These are phyloP conservation scores for Cyphomyrmex costatus DNA, from an alignment of 1,140 invertebrate genomes.

Conservation along the genomic window DNA sequence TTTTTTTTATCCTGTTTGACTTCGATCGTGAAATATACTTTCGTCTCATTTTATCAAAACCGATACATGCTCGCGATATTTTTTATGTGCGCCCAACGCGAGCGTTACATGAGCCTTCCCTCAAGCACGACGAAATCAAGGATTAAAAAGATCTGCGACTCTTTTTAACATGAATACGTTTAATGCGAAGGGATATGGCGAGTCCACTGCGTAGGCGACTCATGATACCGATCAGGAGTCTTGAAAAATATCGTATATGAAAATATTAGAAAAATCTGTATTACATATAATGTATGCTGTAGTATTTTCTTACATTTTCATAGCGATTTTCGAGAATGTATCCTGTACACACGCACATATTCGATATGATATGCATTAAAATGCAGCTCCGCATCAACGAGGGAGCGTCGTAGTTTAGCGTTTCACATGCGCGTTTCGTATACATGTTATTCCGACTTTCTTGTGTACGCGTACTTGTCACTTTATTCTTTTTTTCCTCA, in stretches of 20 bases:
- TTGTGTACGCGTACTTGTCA: slow-evolving; percentile 61
- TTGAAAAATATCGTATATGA: no score
- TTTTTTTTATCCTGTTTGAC: slow-evolving; percentile 14
- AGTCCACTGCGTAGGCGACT: neutral
- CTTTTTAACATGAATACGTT: neutral
- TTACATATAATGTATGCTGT: no score
- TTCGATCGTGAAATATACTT: neutral
- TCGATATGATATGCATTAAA: slow-evolving; percentile 30
- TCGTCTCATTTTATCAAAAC: neutral
- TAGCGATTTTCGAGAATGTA: no score
- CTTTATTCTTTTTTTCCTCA: slow-evolving; percentile 49
- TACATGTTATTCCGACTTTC: slow-evolving; percentile 56
- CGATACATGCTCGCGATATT: neutral
- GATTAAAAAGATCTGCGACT: neutral
- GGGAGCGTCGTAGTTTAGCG: slow-evolving; percentile 20
- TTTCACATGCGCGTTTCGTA: slow-evolving; percentile 46
- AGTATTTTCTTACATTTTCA: no score
- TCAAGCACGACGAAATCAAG: neutral
- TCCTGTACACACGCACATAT: slow-evolving; percentile 24
- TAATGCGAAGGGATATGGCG: neutral
- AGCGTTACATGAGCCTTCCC: neutral
- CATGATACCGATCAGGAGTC: neutral
- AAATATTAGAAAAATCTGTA: no score
- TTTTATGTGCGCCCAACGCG: neutral
- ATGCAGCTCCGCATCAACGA: slow-evolving; percentile 27